These are phyloP conservation scores for Sarcophaga variegata DNA, from an alignment of 2,888 invertebrate species.

Conservation along the genomic window DNA sequence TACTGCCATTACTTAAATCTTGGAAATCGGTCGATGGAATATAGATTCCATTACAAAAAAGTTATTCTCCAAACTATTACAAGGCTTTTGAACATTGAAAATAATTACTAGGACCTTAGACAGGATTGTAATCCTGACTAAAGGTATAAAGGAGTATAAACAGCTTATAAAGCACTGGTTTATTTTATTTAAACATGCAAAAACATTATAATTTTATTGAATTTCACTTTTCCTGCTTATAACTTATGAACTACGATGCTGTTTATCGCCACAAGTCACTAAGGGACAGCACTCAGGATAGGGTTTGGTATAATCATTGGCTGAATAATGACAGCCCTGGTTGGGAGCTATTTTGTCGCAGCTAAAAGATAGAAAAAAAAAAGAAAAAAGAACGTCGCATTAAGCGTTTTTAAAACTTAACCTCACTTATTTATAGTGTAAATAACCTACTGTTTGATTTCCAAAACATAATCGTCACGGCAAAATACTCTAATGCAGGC, in stretches of 20 bases:
- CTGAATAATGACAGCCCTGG: conserved; percentile 59
- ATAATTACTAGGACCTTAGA: too few species aligned
- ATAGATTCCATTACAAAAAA: too few species aligned
- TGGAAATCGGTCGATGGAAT: too few species aligned
- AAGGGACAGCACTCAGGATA: conserved; percentile 64
- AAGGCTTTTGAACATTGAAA: too few species aligned
- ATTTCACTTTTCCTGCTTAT: too few species aligned
- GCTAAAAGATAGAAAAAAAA: conserved; percentile 65
- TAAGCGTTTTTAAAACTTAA: not conserved
- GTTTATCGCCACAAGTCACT: not conserved
- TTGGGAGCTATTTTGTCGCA: conserved; percentile 69
- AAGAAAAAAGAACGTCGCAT: not conserved
- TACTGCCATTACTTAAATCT: too few species aligned
- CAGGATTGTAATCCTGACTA: too few species aligned
- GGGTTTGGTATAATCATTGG: conserved; percentile 71
- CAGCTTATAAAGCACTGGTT: not conserved
- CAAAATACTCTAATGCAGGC: conserved; percentile 73
- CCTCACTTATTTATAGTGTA: too few species aligned
- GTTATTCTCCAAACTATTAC: too few species aligned
- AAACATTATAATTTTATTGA: too few species aligned
- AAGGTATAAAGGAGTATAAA: too few species aligned
- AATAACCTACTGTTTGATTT: conserved; percentile 74
- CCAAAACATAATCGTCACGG: conserved; percentile 75
- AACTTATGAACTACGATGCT: not conserved
- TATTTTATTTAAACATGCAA: too few species aligned